phyloP scores from a whole-genome alignment of 1,140 invertebrate species.

The Hyposmocoma kahamanoa region DNA sequence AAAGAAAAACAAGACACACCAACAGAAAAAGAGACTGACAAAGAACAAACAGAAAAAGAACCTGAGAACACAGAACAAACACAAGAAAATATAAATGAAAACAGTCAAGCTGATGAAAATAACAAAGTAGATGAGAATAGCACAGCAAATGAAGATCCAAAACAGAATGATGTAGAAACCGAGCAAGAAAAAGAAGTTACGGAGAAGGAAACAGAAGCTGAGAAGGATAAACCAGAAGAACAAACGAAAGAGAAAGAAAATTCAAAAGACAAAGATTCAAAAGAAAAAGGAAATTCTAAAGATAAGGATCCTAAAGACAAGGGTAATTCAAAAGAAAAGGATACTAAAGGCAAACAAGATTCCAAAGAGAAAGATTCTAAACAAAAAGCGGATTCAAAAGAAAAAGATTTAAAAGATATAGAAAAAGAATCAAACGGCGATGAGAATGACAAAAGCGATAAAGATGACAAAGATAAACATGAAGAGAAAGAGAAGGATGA shows the following conservation, averaged over 20 bases:
- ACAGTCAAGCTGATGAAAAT: constrained; percentile 11
- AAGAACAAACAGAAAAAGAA: constrained; percentile 16
- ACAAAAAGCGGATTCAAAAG: not conserved
- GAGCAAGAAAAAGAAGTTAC: constrained; percentile 15
- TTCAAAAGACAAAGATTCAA: constrained; percentile 13
- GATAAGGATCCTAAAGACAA: not conserved
- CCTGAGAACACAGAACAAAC: constrained; percentile 13
- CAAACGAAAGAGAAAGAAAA: constrained; percentile 14
- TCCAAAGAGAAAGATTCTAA: not conserved
- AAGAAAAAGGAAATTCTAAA: not conserved
- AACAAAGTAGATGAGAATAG: constrained; percentile 9
- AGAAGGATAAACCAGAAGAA: constrained; percentile 15
- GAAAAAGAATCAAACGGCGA: not conserved
- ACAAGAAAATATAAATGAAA: constrained; percentile 14
- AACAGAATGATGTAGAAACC: not conserved
- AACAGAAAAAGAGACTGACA: constrained; percentile 10
- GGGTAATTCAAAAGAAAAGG: not conserved
- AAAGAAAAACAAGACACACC: constrained; percentile 15
- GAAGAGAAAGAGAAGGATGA: constrained; percentile 35
- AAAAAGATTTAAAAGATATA: not conserved
- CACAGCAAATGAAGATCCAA: constrained; percentile 1
- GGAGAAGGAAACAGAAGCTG: constrained; percentile 11
- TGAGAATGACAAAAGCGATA: not conserved
- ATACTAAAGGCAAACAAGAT: not conserved
- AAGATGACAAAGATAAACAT: not conserved